Base-by-base conservation (phyloP, 2,888 invertebrate genomes). In the Pelosia muscerda region DNA sequence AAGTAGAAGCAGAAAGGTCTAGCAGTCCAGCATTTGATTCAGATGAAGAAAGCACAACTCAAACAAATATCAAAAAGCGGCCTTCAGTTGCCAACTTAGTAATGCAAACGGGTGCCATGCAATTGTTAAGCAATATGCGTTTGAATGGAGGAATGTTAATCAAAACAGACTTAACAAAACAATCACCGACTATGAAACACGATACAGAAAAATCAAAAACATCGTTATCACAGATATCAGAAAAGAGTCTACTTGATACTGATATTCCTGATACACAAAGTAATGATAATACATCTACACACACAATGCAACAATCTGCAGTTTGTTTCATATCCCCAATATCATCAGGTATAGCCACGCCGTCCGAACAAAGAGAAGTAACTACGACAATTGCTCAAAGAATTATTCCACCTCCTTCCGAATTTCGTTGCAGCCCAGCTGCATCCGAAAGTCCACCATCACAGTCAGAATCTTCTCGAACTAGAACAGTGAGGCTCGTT, bases 21-120 rank as follows among this genome's bases (percentile, higher is more conserved):
- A 98, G 98, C 84, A 98, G 98, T 87, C 96, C 98, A 1, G 98
- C 98, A 0, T 99, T 99, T 87, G 99, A 99, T 83, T 99, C 99
- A 0, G 99, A 99, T 86, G 98, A 99, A 73, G 99, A 99, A 84
- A 97, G 97, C 73, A 96, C 96, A 0, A 95, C 96, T 0, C 96
- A 95, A 73, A 91, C 95, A 0, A 95, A 95, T 67, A 82, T 94
- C 0, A 95, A 96, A 74, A 96, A 97, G 84, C 93, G 96, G 58
- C 96, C 96, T 0, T 96, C 96, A 0, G 94, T 97, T 11, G 97
- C 96, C 0, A 97, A 97, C 58, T 94, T 97, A 73, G 96, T 97
- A 0, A 96, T 96, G 81, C 97, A 97, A 85, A 96, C 96, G 2
- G 96, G 96, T 77, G 92, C 93, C 65, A 78, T 95, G 75, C 95